Conservation (phyloP, 2,797 vertebrate species). For the Schizothorax lantsangensis region DNA sequence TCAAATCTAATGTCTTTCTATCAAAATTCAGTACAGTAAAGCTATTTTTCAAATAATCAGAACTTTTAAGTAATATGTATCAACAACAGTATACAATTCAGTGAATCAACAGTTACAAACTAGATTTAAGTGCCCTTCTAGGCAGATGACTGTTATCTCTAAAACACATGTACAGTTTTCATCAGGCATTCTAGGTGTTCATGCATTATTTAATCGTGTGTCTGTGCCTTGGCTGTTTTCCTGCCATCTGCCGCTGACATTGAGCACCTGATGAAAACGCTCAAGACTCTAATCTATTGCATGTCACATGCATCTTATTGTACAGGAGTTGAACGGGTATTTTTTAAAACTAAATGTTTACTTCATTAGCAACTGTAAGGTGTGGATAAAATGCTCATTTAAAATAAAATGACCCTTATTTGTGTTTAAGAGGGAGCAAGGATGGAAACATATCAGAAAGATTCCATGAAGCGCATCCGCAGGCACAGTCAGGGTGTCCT, state of each 20-base stretch:
- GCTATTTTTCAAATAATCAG: not conserved
- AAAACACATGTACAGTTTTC: conserved; percentile 20
- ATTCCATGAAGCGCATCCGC: conserved; percentile 63
- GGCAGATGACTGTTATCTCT: not conserved
- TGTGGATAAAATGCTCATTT: not conserved
- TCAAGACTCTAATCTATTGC: conserved; percentile 57
- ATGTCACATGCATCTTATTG: conserved; percentile 66
- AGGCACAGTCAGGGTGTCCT: conserved; percentile 71
- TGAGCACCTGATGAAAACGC: conserved; percentile 65
- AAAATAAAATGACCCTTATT: not conserved
- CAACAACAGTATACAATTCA: not conserved
- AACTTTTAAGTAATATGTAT: not conserved
- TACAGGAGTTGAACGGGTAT: conserved; percentile 44
- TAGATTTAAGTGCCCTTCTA: not conserved
- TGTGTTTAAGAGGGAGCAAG: not conserved
- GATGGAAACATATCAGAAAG: conserved; percentile 64
- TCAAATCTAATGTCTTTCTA: not conserved
- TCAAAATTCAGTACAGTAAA: not conserved
- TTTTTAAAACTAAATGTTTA: not conserved
- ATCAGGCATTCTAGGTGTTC: conserved; percentile 19
- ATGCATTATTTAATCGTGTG: conserved; percentile 53
- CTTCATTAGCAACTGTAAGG: not conserved
- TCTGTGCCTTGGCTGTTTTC: conserved; percentile 18
- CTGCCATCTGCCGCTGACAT: conserved; percentile 58
- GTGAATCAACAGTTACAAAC: not conserved